These are phyloP conservation scores for Drosophila barbarae DNA, from an alignment of 2,888 invertebrate genomes.

Conservation along the genomic window DNA sequence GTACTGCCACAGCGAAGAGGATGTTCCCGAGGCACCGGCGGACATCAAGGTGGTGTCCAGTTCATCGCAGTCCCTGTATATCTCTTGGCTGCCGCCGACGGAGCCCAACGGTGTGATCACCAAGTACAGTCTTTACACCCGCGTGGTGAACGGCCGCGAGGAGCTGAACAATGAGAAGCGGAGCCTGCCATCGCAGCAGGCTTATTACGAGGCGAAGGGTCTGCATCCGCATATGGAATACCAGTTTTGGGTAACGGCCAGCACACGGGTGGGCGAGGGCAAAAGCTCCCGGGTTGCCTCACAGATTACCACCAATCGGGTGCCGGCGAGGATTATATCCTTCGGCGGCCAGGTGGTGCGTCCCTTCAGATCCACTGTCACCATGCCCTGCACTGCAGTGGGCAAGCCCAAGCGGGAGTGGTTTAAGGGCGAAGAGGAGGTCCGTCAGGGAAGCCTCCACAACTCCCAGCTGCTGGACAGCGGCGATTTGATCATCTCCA, in stretches of 20 bases:
- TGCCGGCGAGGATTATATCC: conserved; percentile 86
- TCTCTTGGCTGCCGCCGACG: conserved; percentile 88
- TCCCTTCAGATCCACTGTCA: conserved; percentile 85
- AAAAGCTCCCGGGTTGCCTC: conserved; percentile 85
- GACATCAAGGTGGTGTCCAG: conserved; percentile 90
- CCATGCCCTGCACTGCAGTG: conserved; percentile 84
- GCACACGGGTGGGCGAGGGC: conserved; percentile 88
- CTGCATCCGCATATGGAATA: conserved; percentile 86
- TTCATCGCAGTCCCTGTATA: conserved; percentile 86
- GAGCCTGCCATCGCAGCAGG: conserved; percentile 83
- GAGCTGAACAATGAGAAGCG: conserved; percentile 86
- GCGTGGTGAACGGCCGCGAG: conserved; percentile 85
- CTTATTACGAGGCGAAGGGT: conserved; percentile 84
- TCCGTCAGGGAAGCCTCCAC: conserved; percentile 82
- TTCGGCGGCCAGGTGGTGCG: conserved; percentile 85
- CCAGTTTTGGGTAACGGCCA: conserved; percentile 89
- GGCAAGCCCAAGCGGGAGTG: conserved; percentile 85
- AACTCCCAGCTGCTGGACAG: conserved; percentile 84
- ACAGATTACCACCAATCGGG: conserved; percentile 84
- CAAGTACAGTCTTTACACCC: conserved; percentile 87
- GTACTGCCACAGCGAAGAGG: conserved; percentile 89
- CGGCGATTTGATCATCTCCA: conserved; percentile 84
- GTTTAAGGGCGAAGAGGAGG: conserved; percentile 82
- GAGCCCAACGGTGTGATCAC: conserved; percentile 89
- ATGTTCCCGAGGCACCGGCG: conserved; percentile 89